phyloP scores from a whole-genome alignment of 2,888 invertebrate genomes.

The Philhelius pedissequus region DNA sequence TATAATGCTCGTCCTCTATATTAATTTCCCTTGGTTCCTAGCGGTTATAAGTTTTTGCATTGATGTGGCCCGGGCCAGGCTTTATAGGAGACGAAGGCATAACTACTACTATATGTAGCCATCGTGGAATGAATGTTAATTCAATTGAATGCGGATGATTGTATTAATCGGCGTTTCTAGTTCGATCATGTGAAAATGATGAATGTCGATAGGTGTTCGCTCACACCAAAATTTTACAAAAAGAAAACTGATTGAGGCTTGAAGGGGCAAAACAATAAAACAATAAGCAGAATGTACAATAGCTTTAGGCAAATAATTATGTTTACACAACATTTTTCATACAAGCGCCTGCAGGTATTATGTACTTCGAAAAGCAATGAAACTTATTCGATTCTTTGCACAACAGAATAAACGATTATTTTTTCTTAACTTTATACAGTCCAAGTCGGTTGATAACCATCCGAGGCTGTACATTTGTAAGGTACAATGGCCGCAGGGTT shows the following conservation, averaged over 20 bases:
- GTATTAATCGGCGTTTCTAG: conserved; percentile 57
- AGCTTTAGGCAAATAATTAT: not conserved
- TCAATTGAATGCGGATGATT: conserved; percentile 53
- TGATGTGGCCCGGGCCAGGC: not conserved
- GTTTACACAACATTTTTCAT: not conserved
- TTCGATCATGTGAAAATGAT: conserved; percentile 48
- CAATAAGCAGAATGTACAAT: not conserved
- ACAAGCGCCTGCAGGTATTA: no score
- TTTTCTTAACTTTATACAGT: no score
- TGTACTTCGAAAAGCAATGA: no score
- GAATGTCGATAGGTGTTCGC: conserved; percentile 21
- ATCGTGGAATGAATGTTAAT: conserved; percentile 8
- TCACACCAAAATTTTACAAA: not conserved
- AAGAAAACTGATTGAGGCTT: not conserved
- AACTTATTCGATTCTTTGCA: no score
- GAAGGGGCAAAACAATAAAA: not conserved
- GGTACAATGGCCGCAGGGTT: no score
- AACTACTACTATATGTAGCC: not conserved
- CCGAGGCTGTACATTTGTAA: no score
- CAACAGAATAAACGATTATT: no score
- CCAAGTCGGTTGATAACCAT: no score
- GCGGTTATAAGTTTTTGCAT: not conserved
- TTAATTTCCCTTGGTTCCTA: not conserved
- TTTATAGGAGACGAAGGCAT: not conserved
- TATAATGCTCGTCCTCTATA: conserved; percentile 20